Evolutionary conservation across 1,140 invertebrate genomes (phyloP).

Genomic region (Eubasilissa regina): DNA sequence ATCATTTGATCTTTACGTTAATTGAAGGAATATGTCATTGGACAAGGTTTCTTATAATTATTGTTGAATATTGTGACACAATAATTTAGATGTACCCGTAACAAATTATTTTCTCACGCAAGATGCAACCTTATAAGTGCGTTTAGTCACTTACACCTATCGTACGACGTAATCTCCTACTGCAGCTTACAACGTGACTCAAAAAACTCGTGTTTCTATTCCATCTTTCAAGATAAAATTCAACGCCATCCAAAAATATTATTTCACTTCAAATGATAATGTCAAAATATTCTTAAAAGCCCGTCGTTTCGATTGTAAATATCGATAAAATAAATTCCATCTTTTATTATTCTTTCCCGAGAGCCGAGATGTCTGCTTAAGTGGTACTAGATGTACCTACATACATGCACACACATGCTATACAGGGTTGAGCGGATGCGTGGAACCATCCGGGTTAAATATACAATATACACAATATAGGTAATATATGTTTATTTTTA

Average conservation of each 20-base stretch:
- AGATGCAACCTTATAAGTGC: background rate
- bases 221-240: slow-evolving; percentile 43
- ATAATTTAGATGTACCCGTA: background rate
- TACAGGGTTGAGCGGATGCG: background rate
- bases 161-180: background rate
- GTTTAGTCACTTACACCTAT: slow-evolving; percentile 1
- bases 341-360: slow-evolving; percentile 45
- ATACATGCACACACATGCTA: background rate
- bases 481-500: too few relatives aligned
- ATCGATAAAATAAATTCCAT: slow-evolving; percentile 47
- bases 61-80: background rate
- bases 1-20: too few relatives aligned
- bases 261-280: slow-evolving; percentile 55
- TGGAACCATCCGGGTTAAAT: too few relatives aligned
- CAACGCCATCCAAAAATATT: slow-evolving; percentile 49
- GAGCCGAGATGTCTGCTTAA: slow-evolving; percentile 34
- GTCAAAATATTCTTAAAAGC: slow-evolving; percentile 55
- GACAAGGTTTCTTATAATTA: background rate
- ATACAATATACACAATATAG: too few relatives aligned
- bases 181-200: slow-evolving; percentile 14
- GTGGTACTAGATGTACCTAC: slow-evolving; percentile 14
- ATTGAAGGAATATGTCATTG: too few relatives aligned
- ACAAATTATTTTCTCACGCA: slow-evolving; percentile 23
- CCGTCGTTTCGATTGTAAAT: slow-evolving; percentile 48
- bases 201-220: slow-evolving; percentile 36